A percentile compares a stretch with the other conserved stretches of the same genome.
phyloP scores from a whole-genome alignment of 2,888 invertebrate species.

The Spodoptera picta region DNA sequence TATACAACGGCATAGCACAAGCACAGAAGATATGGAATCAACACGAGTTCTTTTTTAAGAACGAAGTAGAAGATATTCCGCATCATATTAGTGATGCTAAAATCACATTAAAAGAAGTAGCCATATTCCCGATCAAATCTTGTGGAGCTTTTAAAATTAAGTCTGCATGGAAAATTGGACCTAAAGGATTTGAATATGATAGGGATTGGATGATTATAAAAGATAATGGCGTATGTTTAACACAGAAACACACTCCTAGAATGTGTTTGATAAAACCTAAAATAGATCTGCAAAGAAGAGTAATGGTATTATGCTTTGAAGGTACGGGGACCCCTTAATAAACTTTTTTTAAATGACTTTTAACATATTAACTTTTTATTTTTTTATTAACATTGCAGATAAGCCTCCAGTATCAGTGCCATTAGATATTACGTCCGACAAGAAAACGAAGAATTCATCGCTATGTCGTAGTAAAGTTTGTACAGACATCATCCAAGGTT shows the following conservation, averaged over 20 bases:
- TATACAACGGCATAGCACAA: constrained; percentile 53
- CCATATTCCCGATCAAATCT: constrained; percentile 96
- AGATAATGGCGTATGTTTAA: constrained; percentile 93
- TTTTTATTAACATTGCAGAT: constrained; percentile 73
- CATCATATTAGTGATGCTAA: constrained; percentile 58
- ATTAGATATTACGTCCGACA: constrained; percentile 73
- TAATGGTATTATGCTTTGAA: constrained; percentile 89
- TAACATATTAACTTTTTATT: neutral
- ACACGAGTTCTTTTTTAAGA: constrained; percentile 46
- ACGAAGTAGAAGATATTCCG: constrained; percentile 39
- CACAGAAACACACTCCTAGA: constrained; percentile 94
- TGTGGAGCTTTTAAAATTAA: constrained; percentile 93
- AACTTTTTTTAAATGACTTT: too few relatives aligned
- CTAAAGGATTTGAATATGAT: constrained; percentile 95
- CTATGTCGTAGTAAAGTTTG: constrained; percentile 95
- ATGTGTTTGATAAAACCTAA: constrained; percentile 94
- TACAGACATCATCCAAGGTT: constrained; percentile 92
- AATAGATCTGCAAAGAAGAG: constrained; percentile 89
- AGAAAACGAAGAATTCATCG: constrained; percentile 68
- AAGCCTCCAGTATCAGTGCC: constrained; percentile 86
- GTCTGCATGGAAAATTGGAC: constrained; percentile 91
- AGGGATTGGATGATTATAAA: constrained; percentile 98
- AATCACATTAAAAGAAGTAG: constrained; percentile 72
- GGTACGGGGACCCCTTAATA: constrained; percentile 74
- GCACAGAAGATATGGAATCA: constrained; percentile 56